Evolutionary conservation across 2,888 invertebrate genomes (phyloP).

Genomic region (Drosophila atroscutellata): DNA sequence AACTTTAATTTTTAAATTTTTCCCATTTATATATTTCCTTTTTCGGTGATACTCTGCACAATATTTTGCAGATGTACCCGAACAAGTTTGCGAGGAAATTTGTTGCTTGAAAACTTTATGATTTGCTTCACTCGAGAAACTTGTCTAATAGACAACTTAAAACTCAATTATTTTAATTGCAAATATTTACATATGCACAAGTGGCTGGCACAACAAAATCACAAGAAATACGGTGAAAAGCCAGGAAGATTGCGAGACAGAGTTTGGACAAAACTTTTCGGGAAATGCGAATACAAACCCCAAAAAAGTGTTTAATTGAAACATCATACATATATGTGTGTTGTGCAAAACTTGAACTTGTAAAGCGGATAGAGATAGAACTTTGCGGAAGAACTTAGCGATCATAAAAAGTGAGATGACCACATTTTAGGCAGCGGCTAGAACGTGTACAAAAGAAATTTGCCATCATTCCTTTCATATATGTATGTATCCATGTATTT

Average conservation of each 20-base stretch:
- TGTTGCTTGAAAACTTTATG: constrained; percentile 26
- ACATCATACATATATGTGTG: constrained; percentile 13
- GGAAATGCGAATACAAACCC: constrained; percentile 17
- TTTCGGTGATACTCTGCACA: not conserved
- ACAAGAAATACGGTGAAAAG: not conserved
- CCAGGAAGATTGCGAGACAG: not conserved
- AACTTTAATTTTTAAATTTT: not conserved
- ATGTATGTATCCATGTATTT: not conserved
- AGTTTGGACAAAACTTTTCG: constrained; percentile 11
- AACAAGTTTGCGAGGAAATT: constrained; percentile 1
- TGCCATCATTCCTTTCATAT: constrained; percentile 5
- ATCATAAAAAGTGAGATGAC: constrained; percentile 34
- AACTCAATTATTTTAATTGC: constrained; percentile 63
- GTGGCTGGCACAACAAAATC: constrained; percentile 2
- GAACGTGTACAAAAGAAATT: constrained; percentile 19
- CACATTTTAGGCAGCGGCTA: constrained; percentile 18
- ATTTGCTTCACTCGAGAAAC: constrained; percentile 30
- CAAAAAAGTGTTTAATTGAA: constrained; percentile 40
- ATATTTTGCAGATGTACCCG: not conserved
- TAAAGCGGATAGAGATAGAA: constrained; percentile 9
- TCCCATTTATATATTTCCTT: not conserved
- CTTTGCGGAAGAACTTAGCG: constrained; percentile 18
- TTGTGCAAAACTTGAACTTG: constrained; percentile 8
- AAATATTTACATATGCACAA: constrained; percentile 51
- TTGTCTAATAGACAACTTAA: constrained; percentile 43